These are phyloP conservation scores for Nebria brevicollis DNA, from an alignment of 2,888 invertebrate genomes.

Conservation along the genomic window DNA sequence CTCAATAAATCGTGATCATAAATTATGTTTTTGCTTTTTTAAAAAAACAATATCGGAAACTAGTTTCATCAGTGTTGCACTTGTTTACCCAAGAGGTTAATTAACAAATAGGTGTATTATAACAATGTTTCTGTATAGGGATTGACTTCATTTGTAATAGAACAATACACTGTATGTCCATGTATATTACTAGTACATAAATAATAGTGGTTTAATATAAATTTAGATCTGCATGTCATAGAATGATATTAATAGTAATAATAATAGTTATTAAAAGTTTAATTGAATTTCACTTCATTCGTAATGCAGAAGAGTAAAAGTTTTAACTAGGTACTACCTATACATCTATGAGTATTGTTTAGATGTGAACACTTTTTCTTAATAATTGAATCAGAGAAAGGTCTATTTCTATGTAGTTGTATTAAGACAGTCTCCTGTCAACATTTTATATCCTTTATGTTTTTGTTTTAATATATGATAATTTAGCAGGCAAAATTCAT, in stretches of 20 bases:
- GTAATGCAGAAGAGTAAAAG: conserved; percentile 34
- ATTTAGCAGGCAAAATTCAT: too few relatives aligned
- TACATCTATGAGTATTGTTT: conserved; percentile 24
- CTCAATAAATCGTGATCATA: background rate
- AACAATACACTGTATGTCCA: background rate
- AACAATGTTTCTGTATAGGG: background rate
- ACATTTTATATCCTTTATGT: background rate
- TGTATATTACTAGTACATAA: background rate
- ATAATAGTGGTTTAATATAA: background rate
- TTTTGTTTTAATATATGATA: too few relatives aligned
- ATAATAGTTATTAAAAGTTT: conserved; percentile 28
- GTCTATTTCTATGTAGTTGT: background rate
- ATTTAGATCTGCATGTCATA: background rate
- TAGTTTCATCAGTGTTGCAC: background rate
- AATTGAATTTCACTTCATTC: conserved; percentile 16
- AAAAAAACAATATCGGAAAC: conserved; percentile 5
- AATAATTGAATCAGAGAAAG: conserved; percentile 18
- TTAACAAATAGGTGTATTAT: conserved; percentile 6
- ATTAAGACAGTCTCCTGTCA: background rate
- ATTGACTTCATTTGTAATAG: background rate
- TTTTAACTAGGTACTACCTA: conserved; percentile 11
- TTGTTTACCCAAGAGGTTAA: background rate
- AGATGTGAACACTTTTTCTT: conserved; percentile 41
- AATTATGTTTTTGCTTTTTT: background rate
- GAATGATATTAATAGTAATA: conserved; percentile 3